Evolutionary conservation across 2,797 vertebrate species (phyloP), one percentile per base, ranked within the genome.

Genomic region (Lacerta bilineata): DNA sequence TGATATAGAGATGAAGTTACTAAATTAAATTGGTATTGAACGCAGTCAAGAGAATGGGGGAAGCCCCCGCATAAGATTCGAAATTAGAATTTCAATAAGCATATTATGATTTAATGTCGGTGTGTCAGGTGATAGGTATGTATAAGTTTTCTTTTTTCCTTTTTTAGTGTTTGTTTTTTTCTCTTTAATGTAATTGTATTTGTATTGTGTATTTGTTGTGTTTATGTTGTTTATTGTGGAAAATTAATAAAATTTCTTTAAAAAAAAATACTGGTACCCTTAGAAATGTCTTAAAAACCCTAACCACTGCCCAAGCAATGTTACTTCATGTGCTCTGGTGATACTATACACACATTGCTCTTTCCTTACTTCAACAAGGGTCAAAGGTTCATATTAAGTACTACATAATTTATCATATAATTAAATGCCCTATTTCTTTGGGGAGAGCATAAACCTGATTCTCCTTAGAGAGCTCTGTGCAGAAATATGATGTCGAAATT

Each of bases 391-490:
- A 97, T 96, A 93, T 90, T 97, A 97, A 97, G 96, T 97, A 96
- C 95, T 96, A 97, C 96, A 96, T 97, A 97, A 97, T 97, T 97
- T 97, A 97, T 97, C 96, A 97, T 97, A 95, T 96, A 97, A 97
- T 97, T 97, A 97, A 97, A 95, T 6, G 39, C 94, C 97, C 95
- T 97, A 97, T 91, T 97, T 97, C 96, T 95, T 88, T 71, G 75
- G 84, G 95, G 43, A n/a, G 94, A 97, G 94, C 95, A 94, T 96
- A 97, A 97, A 97, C 95, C 94, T 75, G 90, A 97, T 96, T 96
- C 97, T 97, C 97, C 97, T 96, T 96, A 92, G 97, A 97, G 97
- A 97, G 95, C 93, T 94, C 91, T 95, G 96, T 92, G 94, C 72
- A 96, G 95, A 96, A 97, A 96, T 96, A 97, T 96, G 94, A 96